These are phyloP conservation scores for Rhizomys pruinosus DNA, from an alignment of 2,113 vertebrate species.

Conservation along the genomic window DNA sequence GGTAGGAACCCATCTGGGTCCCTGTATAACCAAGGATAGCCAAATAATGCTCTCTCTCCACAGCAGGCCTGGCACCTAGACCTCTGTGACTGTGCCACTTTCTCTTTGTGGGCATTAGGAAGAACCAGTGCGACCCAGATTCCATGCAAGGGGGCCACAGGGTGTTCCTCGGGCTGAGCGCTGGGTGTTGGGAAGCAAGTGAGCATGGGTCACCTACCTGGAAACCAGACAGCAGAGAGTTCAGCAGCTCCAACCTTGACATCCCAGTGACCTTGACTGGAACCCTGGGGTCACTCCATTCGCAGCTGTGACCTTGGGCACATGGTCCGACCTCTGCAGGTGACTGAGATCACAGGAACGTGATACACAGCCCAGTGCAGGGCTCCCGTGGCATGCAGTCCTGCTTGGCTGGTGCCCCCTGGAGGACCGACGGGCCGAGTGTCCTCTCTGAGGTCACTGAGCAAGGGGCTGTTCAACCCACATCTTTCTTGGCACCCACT, in stretches of 20 bases:
- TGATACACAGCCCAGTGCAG: neutral
- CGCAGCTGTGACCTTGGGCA: conserved; percentile 1
- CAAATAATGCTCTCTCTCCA: neutral
- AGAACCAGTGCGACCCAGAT: neutral
- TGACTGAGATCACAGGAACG: neutral
- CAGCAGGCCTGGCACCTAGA: neutral
- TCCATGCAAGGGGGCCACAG: neutral
- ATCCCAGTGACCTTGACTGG: neutral
- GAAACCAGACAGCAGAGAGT: neutral
- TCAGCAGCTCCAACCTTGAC: neutral
- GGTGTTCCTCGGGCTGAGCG: too few relatives aligned
- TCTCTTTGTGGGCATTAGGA: neutral
- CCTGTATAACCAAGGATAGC: neutral
- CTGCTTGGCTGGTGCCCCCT: neutral
- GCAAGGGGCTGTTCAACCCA: neutral
- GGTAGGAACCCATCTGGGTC: neutral
- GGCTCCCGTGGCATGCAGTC: neutral
- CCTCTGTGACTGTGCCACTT: neutral
- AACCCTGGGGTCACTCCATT: neutral
- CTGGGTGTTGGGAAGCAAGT: neutral
- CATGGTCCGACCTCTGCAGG: neutral
- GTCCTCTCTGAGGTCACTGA: neutral
- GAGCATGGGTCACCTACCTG: neutral
- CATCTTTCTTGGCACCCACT: neutral
- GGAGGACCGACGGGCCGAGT: neutral